Base-by-base conservation (phyloP, 2,888 invertebrate genomes). In the Agonopterix heracliana region DNA sequence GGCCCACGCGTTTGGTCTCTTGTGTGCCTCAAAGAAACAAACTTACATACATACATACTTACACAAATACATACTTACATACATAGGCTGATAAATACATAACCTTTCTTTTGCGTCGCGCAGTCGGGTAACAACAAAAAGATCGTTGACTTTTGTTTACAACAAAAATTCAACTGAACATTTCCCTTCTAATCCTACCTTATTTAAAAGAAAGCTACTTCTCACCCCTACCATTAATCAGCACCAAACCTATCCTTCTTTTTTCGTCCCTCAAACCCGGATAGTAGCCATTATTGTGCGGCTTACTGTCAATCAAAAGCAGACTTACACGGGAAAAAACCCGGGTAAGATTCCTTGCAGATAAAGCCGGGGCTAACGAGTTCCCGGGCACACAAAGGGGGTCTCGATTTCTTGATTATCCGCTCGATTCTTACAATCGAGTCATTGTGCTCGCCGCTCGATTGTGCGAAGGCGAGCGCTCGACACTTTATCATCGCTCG, bases 231-330 rank as follows among this genome's bases (percentile, higher is more conserved):
- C 47, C 50, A 50, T 50, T 47, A 50, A 50, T 50, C 50, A 50
- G 17, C 44, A n/a, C 34, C 14, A 17, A 46, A 43, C 12, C 46
- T 47, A 41, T 41, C 44, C 45, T 45, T 49, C 43, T 9, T 42
- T 47, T 47, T 36, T 2, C 47, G 35, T 48, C 48, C 34, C 7
- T 44, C 46, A 46, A 17, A 13, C 46, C 46, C 41, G 5, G 41
- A 41, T 13, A 41, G 44, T 44, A 34, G 50, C 47, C 47, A 47
- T 50, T 78, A 73, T 70, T 64, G 66, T 54, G 58, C 53, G 69
- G 74, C 72, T 80, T 74, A 79, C 71, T 78, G 79, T 79, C 79
- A 78, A 77, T 78, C 78, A 79, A 71, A 72, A 59, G 61, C 71
- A 69, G 72, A 67, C 67, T 69, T 64, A 69, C 64, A 63, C 26